phyloP scores from a whole-genome alignment of 2,888 invertebrate genomes.

The Toxonevra muliebris region DNA sequence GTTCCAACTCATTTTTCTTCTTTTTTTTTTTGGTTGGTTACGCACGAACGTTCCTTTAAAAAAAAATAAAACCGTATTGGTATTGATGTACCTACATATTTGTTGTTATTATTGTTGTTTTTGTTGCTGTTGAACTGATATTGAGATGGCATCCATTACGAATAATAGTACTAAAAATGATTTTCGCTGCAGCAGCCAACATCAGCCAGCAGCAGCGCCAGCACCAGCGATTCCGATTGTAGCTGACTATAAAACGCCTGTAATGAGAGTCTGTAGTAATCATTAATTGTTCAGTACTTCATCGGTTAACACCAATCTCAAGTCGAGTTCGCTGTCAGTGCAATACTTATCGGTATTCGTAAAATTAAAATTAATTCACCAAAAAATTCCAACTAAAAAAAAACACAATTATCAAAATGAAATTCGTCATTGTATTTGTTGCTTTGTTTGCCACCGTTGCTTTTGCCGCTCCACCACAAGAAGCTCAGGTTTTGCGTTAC shows the following conservation, averaged over 20 bases:
- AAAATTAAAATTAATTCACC: neutral
- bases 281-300: slow-evolving; percentile 52
- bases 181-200: neutral
- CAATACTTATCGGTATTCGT: neutral
- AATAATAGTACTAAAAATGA: slow-evolving; percentile 27
- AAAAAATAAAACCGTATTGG: neutral
- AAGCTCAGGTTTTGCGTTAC: slow-evolving; percentile 71
- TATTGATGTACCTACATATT: neutral
- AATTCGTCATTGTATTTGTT: slow-evolving; percentile 46
- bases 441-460: slow-evolving; percentile 52
- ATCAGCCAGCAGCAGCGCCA: neutral
- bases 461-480: slow-evolving; percentile 62
- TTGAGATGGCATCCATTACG: slow-evolving; percentile 30
- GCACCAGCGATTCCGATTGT: neutral
- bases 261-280: slow-evolving; percentile 45
- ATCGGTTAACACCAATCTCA: slow-evolving; percentile 32
- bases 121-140: slow-evolving; percentile 9
- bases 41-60: neutral
- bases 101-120: slow-evolving; percentile 12
- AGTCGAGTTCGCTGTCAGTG: slow-evolving; percentile 11
- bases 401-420: slow-evolving; percentile 44
- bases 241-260: slow-evolving; percentile 46
- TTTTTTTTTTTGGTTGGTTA: neutral
- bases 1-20: neutral
- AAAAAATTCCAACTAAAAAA: slow-evolving; percentile 9